phyloP scores from a whole-genome alignment of 2,113 vertebrate species.

The Genyomyrus donnyi region DNA sequence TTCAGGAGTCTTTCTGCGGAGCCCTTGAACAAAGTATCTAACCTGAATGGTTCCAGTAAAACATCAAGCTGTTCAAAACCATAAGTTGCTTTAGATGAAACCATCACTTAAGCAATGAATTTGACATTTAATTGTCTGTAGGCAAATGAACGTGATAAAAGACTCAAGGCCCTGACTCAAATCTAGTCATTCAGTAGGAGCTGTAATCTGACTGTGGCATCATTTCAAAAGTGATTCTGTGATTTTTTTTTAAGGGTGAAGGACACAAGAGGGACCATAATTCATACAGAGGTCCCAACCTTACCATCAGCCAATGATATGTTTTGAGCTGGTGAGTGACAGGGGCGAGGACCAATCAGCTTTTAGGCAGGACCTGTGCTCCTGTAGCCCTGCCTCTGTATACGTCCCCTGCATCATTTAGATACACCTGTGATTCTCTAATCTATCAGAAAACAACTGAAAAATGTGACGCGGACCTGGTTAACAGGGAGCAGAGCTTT shows the following conservation, averaged over 20 bases:
- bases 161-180: neutral
- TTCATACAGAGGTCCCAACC: neutral
- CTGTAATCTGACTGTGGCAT: neutral
- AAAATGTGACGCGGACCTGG: neutral
- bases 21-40: neutral
- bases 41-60: neutral
- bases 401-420: neutral
- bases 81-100: neutral
- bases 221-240: neutral
- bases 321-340: neutral
- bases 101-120: neutral
- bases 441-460: neutral
- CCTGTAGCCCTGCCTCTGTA: neutral
- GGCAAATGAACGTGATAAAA: neutral
- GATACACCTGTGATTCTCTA: neutral
- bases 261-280: neutral
- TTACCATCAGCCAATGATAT: neutral
- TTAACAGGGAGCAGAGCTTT: neutral
- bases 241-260: neutral
- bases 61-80: neutral
- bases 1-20: neutral
- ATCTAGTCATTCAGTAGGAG: neutral
- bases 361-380: neutral
- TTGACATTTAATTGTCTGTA: neutral
- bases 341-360: neutral